Conservation (phyloP, 2,888 invertebrate genomes). For the Eristalis arbustorum region DNA sequence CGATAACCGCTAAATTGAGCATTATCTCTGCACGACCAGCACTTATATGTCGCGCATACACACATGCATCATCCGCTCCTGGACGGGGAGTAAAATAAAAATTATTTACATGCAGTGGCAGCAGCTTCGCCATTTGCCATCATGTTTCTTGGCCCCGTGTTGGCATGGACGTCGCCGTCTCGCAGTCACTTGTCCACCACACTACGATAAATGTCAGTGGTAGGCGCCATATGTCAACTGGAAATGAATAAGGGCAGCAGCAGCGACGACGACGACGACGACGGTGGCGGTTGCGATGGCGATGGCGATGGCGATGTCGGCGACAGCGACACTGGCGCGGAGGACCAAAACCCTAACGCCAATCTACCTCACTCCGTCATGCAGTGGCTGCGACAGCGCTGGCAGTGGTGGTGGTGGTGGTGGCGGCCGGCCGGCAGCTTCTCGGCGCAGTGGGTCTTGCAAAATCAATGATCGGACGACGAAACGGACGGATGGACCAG, state of each 20-base stretch:
- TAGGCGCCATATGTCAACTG: slow-evolving; percentile 70
- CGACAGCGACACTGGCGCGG: slow-evolving; percentile 39
- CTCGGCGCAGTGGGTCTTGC: slow-evolving; percentile 2
- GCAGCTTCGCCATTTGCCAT: slow-evolving; percentile 40
- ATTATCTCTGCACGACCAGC: slow-evolving; percentile 51
- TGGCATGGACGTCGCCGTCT: slow-evolving; percentile 51
- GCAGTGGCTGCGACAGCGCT: slow-evolving; percentile 18
- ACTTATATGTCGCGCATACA: slow-evolving; percentile 25
- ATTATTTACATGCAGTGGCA: slow-evolving; percentile 59
- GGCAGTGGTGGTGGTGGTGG: not conserved
- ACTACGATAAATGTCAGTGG: slow-evolving; percentile 62
- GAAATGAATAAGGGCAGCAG: slow-evolving; percentile 68
- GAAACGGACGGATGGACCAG: slow-evolving; percentile 64
- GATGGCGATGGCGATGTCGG: not conserved
- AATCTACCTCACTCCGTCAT: slow-evolving; percentile 34
- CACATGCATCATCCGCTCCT: slow-evolving; percentile 29
- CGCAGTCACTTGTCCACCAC: slow-evolving; percentile 58
- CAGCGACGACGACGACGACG: slow-evolving; percentile 26
- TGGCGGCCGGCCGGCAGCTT: slow-evolving; percentile 4
- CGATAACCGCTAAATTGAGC: slow-evolving; percentile 48
- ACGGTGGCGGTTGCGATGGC: slow-evolving; percentile 23
- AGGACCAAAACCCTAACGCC: slow-evolving; percentile 29
- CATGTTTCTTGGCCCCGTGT: slow-evolving; percentile 37
- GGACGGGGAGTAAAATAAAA: slow-evolving; percentile 21
- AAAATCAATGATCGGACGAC: slow-evolving; percentile 68